These are phyloP conservation scores for Mionectes macconnelli DNA, from an alignment of 2,113 vertebrate species.

Conservation along the genomic window DNA sequence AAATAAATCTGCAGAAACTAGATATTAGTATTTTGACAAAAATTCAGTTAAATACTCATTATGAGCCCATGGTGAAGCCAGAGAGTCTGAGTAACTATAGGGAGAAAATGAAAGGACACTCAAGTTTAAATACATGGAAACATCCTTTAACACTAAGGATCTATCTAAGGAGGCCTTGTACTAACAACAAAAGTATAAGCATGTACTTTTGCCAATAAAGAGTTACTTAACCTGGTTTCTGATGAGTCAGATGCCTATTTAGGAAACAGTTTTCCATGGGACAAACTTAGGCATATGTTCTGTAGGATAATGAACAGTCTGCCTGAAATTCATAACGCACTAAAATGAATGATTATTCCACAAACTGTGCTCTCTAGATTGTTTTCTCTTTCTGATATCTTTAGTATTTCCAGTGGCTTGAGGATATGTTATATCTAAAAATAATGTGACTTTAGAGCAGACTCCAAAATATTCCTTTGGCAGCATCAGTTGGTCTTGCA, in stretches of 20 bases:
- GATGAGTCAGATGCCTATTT: not conserved
- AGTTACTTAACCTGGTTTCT: not conserved
- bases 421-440: not conserved
- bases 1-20: not conserved
- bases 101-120: not conserved
- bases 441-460: not conserved
- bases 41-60: not conserved
- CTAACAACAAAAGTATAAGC: not conserved
- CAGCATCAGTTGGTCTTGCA: not conserved
- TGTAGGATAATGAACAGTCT: not conserved
- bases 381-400: not conserved
- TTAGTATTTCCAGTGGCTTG: not conserved
- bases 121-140: not conserved
- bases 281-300: not conserved
- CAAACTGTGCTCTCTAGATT: not conserved
- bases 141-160: not conserved
- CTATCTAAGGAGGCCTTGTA: not conserved
- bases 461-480: not conserved
- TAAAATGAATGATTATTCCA: not conserved
- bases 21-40: constrained; percentile 6
- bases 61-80: not conserved
- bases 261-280: not conserved
- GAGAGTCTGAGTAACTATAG: not conserved
- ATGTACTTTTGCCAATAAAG: not conserved
- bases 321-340: not conserved